A percentile compares a stretch with the other conserved stretches of the same genome.
Conservation (phyloP, 2,888 invertebrate genomes). For the Andrena marginata region DNA sequence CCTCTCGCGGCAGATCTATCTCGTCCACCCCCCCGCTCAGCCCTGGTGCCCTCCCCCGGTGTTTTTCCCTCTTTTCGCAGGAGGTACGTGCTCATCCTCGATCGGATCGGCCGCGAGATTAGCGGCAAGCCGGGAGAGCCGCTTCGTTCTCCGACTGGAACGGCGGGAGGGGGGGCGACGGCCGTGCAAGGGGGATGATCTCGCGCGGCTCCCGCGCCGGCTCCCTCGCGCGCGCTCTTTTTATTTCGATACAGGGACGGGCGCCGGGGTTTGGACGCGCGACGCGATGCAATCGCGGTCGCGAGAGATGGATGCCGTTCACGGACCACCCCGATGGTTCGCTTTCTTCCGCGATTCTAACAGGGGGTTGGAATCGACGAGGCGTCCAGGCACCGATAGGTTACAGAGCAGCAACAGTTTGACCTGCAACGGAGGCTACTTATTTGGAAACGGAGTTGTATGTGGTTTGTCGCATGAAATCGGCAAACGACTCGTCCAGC, state of each 20-base stretch:
- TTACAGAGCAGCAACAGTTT: background rate
- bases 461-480: too few species aligned
- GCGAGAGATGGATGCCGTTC: constrained; percentile 20
- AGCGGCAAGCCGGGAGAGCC: constrained; percentile 40
- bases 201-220: constrained; percentile 50
- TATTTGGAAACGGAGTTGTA: too few species aligned
- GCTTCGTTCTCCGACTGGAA: constrained; percentile 33
- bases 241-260: constrained; percentile 15
- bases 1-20: constrained; percentile 14
- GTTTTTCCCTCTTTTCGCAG: constrained; percentile 27
- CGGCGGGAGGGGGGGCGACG: constrained; percentile 5
- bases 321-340: background rate
- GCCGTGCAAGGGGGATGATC: constrained; percentile 40
- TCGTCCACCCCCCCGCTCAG: background rate
- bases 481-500: too few species aligned
- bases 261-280: background rate
- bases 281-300: constrained; percentile 34
- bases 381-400: background rate
- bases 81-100: constrained; percentile 51
- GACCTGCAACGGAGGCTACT: too few species aligned
- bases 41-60: background rate
- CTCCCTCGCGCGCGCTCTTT: background rate
- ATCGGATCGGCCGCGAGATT: constrained; percentile 63
- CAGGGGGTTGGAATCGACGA: background rate
- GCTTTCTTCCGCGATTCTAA: constrained; percentile 23